Evolutionary conservation across 2,113 vertebrate genomes (phyloP), one percentile per base, ranked within the genome.

Genomic region (Eubucco bourcierii): DNA sequence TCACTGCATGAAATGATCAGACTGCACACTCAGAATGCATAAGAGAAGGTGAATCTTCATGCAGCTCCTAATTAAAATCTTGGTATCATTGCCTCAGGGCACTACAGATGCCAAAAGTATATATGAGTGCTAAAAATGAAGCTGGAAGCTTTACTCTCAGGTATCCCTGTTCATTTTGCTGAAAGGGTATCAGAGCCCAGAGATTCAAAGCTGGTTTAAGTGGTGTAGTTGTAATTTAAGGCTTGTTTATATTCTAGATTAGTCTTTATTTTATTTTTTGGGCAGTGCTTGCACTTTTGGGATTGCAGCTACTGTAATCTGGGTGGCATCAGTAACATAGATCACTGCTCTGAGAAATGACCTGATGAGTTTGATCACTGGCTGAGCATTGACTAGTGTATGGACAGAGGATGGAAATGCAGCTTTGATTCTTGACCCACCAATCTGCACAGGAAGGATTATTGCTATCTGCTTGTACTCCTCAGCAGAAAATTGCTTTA

Each of bases 361-460:
- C 9, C 72, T 47, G 5, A 5, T 79, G 67, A 19, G 9, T 67
- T 72, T 67, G 78, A 82, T 7, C 11, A 25, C 15, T n/a, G 37
- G 9, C 68, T 86, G 76, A 77, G 59, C 9, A 16, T 4, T 77
- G 41, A 17, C 14, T 66, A 18, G 10, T 0, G 0, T 61, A 33
- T 7, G 6, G 63, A 31, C 4, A 74, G 20, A 11, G 19, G 68
- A 25, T 1, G 8, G 50, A 85, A n/a, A 47, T 0, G 0, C 19
- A 85, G 23, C 9, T 87, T 67, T 64, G 29, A 33, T 66, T 65
- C 67, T 76, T 80, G 56, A 18, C 39, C 23, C 63, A 27, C 8
- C 6, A 31, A 12, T 31, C 31, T 73, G 44, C 7, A 20, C 15
- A 80, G n/a, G 31, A 79, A 84, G 15, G 27, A 33, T 76, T 87